These are phyloP conservation scores for Contarinia nasturtii DNA, from an alignment of 1,140 invertebrate genomes.

Conservation along the genomic window DNA sequence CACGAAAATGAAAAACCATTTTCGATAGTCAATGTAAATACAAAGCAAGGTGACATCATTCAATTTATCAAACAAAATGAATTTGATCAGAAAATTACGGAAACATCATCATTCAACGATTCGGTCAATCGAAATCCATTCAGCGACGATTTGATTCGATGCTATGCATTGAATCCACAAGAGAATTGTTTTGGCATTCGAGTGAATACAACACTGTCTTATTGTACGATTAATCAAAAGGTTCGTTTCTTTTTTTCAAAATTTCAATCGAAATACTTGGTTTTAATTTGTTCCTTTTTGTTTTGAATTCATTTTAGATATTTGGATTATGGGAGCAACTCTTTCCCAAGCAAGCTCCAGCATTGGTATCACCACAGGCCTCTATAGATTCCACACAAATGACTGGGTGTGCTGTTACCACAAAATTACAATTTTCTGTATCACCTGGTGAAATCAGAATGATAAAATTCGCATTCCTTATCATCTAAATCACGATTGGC, in stretches of 20 bases:
- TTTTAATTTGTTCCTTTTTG: constrained; percentile 4
- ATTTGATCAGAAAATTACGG: constrained; percentile 36
- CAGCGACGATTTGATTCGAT: constrained; percentile 52
- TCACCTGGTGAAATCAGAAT: constrained; percentile 49
- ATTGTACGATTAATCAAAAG: constrained; percentile 65
- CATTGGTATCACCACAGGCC: constrained; percentile 31
- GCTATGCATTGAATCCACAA: constrained; percentile 55
- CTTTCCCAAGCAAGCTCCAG: constrained; percentile 10
- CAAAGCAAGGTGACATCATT: constrained; percentile 32
- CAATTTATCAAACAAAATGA: constrained; percentile 13
- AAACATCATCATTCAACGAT: constrained; percentile 59
- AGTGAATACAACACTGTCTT: constrained; percentile 65
- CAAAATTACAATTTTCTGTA: constrained; percentile 56
- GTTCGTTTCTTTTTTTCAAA: no score
- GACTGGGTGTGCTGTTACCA: constrained; percentile 55
- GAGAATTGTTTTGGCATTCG: constrained; percentile 51
- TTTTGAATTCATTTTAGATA: constrained; percentile 7
- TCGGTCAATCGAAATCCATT: constrained; percentile 48
- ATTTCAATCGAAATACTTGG: background rate
- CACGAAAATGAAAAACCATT: constrained; percentile 32
- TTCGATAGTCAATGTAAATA: constrained; percentile 36
- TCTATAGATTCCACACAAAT: constrained; percentile 52
- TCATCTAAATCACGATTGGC: no score
- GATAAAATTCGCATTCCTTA: constrained; percentile 68
- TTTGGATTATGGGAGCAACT: constrained; percentile 14